Evolutionary conservation across 2,888 invertebrate species (phyloP).

Genomic region (Acanthacorydalis orientalis): DNA sequence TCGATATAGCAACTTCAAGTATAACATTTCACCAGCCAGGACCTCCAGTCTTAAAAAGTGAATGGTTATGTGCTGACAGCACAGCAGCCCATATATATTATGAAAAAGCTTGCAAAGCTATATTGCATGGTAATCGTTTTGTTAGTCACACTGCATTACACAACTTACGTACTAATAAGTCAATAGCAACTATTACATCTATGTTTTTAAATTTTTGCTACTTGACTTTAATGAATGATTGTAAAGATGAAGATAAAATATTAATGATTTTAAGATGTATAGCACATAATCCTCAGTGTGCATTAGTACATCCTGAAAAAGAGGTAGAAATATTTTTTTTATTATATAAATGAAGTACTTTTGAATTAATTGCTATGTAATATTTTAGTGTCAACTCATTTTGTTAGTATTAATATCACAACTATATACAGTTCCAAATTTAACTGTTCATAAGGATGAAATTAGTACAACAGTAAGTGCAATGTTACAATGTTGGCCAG

Average conservation of each 20-base stretch:
- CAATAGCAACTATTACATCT: not conserved
- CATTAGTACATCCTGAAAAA: not conserved
- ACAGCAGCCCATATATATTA: not conserved
- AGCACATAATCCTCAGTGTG: not conserved
- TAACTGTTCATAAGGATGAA: not conserved
- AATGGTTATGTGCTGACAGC: not conserved
- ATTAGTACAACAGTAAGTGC: not conserved
- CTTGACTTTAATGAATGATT: not conserved
- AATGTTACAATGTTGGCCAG: not conserved
- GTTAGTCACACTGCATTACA: not conserved
- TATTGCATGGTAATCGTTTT: not conserved
- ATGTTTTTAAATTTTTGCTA: not conserved
- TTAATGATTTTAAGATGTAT: not conserved
- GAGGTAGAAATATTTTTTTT: not conserved
- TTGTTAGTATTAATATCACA: not conserved
- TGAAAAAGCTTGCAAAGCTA: not conserved
- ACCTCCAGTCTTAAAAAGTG: not conserved
- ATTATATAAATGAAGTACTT: not conserved
- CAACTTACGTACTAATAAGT: not conserved
- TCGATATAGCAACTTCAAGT: slow-evolving; percentile 12
- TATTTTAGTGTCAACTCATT: not conserved
- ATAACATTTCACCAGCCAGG: slow-evolving; percentile 2
- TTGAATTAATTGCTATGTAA: too few relatives aligned
- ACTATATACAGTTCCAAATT: not conserved
- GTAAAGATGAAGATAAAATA: not conserved